Evolutionary conservation across 2,113 vertebrate species (phyloP), one percentile per base, ranked within the genome.

Genomic region (Panthera leo): DNA sequence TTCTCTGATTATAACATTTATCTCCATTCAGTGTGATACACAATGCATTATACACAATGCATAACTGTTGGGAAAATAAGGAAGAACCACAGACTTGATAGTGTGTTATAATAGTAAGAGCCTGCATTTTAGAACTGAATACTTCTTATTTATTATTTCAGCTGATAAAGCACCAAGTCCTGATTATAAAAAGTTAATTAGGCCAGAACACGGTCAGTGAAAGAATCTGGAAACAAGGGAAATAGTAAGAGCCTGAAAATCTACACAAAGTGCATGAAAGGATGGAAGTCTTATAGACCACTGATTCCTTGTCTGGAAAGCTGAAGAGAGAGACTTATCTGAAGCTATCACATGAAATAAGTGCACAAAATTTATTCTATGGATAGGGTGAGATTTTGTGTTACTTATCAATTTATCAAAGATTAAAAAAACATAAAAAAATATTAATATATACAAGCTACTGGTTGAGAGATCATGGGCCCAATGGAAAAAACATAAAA

Each of bases 61-160:
- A 87, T 92, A 19, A n/a, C 10, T 51, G 2, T n/a, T 63, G 42
- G 25, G 27, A 73, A 92, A 82, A 87, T 29, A 92, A 91, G 19
- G 70, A 73, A 65, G 29, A 95, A 82, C 29, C 65, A 58, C 10
- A 89, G 27, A 70, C 2, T 45, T 78, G 36, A 25, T 65, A 79
- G 61, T 51, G 5, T 53, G 71, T 73, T 80, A 65, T 42, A 27
- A 42, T 63, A 82, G 27, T 51, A 79, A 71, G 19, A 71, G 65
- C 29, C 21, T 80, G 14, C 5, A 82, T 63, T 82, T 89, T 48
- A 34, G 18, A 87, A 48, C 9, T 76, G 48, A 71, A 18, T 53
- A 12, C 7, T 51, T 70, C 19, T n/a, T 82, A 79, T 48, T 91
- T 86, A 82, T 73, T 95, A 42, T 95, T 95, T 92, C 48, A 82